Conservation (phyloP, 2,113 vertebrate species). For the Neolamprologus variostigma region DNA sequence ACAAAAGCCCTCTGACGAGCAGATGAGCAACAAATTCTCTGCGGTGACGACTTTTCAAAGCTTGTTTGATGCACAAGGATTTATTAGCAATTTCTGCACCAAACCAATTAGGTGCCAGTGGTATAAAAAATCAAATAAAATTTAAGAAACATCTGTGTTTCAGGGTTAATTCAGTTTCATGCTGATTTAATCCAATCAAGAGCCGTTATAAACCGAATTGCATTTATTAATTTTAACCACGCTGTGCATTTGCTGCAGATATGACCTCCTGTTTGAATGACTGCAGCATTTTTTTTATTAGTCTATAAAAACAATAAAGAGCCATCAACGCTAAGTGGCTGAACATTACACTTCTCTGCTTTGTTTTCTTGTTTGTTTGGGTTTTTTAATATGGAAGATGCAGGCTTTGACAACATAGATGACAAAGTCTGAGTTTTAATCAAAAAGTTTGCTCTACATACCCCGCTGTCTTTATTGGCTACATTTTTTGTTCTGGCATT, state of each 20-base stretch:
- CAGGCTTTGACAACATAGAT: not conserved
- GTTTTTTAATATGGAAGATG: not conserved
- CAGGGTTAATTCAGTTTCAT: constrained; percentile 1
- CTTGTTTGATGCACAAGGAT: constrained; percentile 17
- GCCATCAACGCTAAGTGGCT: not conserved
- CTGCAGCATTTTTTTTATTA: not conserved
- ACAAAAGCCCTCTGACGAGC: not conserved
- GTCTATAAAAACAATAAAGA: constrained; percentile 11
- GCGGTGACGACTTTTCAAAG: not conserved
- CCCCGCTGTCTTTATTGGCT: not conserved
- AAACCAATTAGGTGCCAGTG: constrained; percentile 1
- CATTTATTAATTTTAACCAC: constrained; percentile 23
- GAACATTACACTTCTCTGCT: not conserved
- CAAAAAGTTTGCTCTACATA: not conserved
- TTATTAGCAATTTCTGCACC: constrained; percentile 12
- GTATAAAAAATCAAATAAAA: not conserved
- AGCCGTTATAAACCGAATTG: constrained; percentile 16
- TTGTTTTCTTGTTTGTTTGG: not conserved
- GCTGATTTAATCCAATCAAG: constrained; percentile 34
- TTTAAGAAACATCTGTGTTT: not conserved
- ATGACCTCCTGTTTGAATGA: constrained; percentile 2
- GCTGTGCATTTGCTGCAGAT: not conserved
- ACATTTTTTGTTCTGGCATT: not conserved
- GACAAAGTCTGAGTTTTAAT: not conserved
- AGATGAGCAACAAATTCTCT: constrained; percentile 1